A percentile compares a stretch with the other conserved stretches of the same genome.
phyloP scores from a whole-genome alignment of 2,888 invertebrate genomes.

The Pammene aurita region DNA sequence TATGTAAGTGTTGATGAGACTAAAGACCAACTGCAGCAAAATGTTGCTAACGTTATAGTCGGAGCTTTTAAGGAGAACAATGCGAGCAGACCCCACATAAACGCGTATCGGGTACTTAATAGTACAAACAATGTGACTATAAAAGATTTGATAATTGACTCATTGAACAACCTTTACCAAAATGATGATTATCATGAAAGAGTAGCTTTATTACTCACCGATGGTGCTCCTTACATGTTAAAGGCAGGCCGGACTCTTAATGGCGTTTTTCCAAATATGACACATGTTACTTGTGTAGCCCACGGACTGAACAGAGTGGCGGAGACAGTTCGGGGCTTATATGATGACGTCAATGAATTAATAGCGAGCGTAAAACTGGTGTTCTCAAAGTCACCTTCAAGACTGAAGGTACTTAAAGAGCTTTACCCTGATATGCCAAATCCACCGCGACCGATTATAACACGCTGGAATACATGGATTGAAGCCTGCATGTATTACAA shows the following conservation, averaged over 20 bases:
- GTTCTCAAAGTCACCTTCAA: conserved; percentile 17
- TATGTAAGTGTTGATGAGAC: conserved; percentile 29
- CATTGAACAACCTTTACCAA: conserved; percentile 3
- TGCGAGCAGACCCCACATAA: conserved; percentile 8
- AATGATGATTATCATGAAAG: conserved; percentile 4
- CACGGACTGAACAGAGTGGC: conserved; percentile 11
- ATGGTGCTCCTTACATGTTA: conserved; percentile 8
- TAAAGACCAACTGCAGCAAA: conserved; percentile 10
- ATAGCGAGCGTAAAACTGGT: conserved; percentile 11
- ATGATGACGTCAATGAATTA: conserved; percentile 10
- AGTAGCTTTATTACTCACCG: conserved; percentile 16
- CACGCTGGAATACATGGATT: conserved; percentile 1
- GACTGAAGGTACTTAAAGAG: conserved; percentile 4
- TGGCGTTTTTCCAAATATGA: conserved; percentile 18
- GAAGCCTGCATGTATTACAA: no score
- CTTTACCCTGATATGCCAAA: conserved; percentile 14
- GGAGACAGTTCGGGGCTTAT: conserved; percentile 11
- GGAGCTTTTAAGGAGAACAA: conserved; percentile 6
- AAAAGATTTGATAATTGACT: conserved; percentile 2
- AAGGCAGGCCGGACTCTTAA: conserved; percentile 9
- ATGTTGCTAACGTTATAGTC: conserved; percentile 9
- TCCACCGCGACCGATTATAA: conserved; percentile 7
- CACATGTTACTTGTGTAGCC: conserved; percentile 15
- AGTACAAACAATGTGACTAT: conserved; percentile 9
- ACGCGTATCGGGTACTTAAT: not conserved